phyloP scores from a whole-genome alignment of 92 coral and sea anemone genomes.

The Paramuricea clavata region DNA sequence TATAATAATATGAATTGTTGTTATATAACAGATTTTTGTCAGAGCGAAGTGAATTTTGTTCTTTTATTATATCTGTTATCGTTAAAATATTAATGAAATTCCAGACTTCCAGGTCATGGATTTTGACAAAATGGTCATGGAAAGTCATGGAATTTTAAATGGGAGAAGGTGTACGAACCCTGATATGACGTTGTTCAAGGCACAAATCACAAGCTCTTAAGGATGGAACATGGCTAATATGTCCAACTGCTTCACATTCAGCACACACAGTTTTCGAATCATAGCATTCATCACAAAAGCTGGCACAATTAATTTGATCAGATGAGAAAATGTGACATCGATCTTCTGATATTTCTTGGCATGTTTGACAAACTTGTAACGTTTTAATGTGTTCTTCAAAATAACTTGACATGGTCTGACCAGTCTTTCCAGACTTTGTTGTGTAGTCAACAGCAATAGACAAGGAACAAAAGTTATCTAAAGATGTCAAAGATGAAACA shows the following conservation, averaged over 20 bases:
- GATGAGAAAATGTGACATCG: constrained; percentile 45
- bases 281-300: constrained; percentile 53
- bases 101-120: too few species aligned
- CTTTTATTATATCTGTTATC: too few species aligned
- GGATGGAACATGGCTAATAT: constrained; percentile 54
- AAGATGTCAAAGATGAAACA: constrained; percentile 48
- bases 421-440: constrained; percentile 52
- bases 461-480: constrained; percentile 52
- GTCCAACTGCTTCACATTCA: constrained; percentile 52
- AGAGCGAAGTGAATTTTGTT: too few species aligned
- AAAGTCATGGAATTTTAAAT: too few species aligned
- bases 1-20: too few species aligned
- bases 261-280: constrained; percentile 43
- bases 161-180: too few species aligned
- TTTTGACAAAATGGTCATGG: too few species aligned
- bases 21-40: too few species aligned
- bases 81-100: too few species aligned
- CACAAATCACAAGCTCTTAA: constrained; percentile 6
- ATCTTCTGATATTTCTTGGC: constrained; percentile 33
- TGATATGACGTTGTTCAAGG: not conserved
- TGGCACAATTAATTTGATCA: constrained; percentile 30
- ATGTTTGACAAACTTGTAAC: constrained; percentile 41
- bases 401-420: not conserved
- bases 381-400: constrained; percentile 25
- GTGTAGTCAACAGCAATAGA: constrained; percentile 34